Evolutionary conservation across 2,113 vertebrate species (phyloP).

Genomic region (Mesitornis unicolor): DNA sequence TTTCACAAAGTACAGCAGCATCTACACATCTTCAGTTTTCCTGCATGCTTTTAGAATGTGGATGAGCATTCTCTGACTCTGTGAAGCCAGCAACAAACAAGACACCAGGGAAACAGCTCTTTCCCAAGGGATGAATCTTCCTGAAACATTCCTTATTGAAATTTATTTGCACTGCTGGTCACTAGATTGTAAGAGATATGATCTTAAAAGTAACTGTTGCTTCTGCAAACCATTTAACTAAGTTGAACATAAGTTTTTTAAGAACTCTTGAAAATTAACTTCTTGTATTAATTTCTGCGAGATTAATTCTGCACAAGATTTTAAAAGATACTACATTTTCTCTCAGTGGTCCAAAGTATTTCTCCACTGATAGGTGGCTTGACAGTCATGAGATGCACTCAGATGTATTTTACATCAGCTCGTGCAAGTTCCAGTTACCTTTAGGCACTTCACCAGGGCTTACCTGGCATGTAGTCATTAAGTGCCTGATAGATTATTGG

Average conservation of each 20-base stretch:
- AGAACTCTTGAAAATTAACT: not conserved
- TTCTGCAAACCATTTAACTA: not conserved
- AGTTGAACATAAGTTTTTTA: not conserved
- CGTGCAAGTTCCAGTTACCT: constrained; percentile 11
- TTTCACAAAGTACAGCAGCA: not conserved
- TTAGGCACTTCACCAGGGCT: constrained; percentile 35
- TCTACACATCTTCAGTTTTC: not conserved
- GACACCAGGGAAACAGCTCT: not conserved
- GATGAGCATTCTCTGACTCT: not conserved
- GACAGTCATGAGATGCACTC: not conserved
- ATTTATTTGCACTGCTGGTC: not conserved
- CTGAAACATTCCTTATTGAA: not conserved
- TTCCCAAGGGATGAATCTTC: not conserved
- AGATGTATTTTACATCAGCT: constrained; percentile 17
- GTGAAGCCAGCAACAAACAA: not conserved
- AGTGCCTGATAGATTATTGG: not conserved
- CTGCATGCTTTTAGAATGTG: not conserved
- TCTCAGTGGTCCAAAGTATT: not conserved
- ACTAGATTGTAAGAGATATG: not conserved
- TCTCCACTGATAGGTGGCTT: not conserved
- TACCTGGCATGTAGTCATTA: not conserved
- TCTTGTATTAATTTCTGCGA: not conserved
- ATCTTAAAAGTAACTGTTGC: not conserved
- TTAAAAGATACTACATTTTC: not conserved
- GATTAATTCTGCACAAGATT: not conserved